Base-by-base conservation (phyloP, 2,888 invertebrate genomes). In the Scrobipalpa costella region DNA sequence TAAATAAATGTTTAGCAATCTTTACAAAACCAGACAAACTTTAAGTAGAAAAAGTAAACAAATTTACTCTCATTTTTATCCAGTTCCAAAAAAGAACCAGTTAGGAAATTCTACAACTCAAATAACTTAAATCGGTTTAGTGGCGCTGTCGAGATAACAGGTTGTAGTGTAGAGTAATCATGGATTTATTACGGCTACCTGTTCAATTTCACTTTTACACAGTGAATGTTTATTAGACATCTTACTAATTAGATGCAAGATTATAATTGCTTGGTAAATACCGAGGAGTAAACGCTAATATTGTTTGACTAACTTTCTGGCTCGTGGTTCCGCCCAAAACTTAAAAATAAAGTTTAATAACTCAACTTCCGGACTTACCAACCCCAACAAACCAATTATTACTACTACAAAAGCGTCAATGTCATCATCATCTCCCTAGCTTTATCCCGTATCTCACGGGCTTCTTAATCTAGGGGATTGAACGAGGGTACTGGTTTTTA, bases 131-230 rank as follows among this genome's bases (percentile, higher is more conserved):
- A 59, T 59, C 59, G 44, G 38, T 59, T 59, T 59, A 59, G 19
- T 44, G 59, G 40, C 44, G 59, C 59, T 44, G 44, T 59, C 8
- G 21, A 59, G 1, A 44, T 21, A 59, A 38, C 59, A 27, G 36
- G 15, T 59, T 59, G 21, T 44, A 59, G 19, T 44, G 19, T 17
- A 49, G 49, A 44, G 13, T 27, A 27, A 52, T 27, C 38, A 58
- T 15, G 44, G 17, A 44, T 55, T 44, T 59, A 44, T 40, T 44
- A n/a, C 44, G 19, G 44, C 15, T 44, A 13, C n/a, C 59, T 44
- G 27, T 21, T 19, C 44, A 40, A 34, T 59, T 59, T 59, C 59
- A 59, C 59, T 59, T 59, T 59, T 59, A n/a, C 44, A 57, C 15
- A 17, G 19, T n/a, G 36, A 57, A 57, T 11, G 19, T 57, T 57